Evolutionary conservation across 1,140 invertebrate genomes (phyloP).

Genomic region (Tribolium castaneum): DNA sequence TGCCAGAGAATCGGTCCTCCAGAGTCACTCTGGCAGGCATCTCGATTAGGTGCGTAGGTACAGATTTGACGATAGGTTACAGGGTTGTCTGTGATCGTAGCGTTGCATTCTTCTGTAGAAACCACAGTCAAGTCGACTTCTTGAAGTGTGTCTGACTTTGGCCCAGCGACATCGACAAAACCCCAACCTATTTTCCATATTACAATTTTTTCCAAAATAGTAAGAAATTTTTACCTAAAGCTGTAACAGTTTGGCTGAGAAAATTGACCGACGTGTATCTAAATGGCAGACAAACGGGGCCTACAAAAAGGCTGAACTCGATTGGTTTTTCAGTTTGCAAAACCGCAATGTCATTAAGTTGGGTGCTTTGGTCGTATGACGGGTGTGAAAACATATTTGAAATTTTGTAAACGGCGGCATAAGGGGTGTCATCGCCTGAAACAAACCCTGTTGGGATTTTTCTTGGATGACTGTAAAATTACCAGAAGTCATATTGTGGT

Average conservation of each 20-base stretch:
- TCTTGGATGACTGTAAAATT: constrained; percentile 12
- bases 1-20: constrained; percentile 75
- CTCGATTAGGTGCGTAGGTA: constrained; percentile 72
- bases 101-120: constrained; percentile 65
- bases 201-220: neutral
- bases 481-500: constrained; percentile 52
- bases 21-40: constrained; percentile 78
- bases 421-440: constrained; percentile 62
- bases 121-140: constrained; percentile 72
- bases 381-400: constrained; percentile 61
- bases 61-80: constrained; percentile 72
- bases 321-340: constrained; percentile 66
- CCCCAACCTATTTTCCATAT: constrained; percentile 72
- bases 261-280: constrained; percentile 65
- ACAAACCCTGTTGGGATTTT: constrained; percentile 3
- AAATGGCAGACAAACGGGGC: constrained; percentile 76
- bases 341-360: constrained; percentile 74
- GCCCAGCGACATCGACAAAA: constrained; percentile 67
- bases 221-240: constrained; percentile 65
- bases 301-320: constrained; percentile 67
- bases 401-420: constrained; percentile 59
- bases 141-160: constrained; percentile 68
- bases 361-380: constrained; percentile 59
- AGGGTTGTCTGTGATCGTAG: constrained; percentile 8
- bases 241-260: constrained; percentile 64